These are phyloP conservation scores for Rhipidura dahli DNA, from an alignment of 2,113 vertebrate genomes.

Conservation along the genomic window DNA sequence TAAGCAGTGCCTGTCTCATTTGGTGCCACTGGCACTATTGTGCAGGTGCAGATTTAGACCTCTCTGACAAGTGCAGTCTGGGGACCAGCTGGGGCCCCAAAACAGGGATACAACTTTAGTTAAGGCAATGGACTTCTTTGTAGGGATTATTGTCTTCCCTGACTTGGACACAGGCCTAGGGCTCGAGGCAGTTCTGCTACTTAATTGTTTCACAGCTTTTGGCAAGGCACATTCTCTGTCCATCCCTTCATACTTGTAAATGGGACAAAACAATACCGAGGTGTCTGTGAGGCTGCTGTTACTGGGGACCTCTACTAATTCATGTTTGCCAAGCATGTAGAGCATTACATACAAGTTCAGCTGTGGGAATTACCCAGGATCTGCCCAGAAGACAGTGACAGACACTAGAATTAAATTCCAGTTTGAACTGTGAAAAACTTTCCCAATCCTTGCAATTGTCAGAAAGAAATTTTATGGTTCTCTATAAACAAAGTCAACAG, in stretches of 20 bases:
- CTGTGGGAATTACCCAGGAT: neutral
- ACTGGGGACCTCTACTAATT: neutral
- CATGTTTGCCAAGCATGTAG: neutral
- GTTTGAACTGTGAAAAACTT: neutral
- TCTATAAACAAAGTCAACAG: neutral
- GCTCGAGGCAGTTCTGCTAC: neutral
- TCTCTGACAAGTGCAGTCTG: neutral
- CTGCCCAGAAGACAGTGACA: neutral
- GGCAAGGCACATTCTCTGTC: neutral
- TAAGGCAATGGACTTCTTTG: neutral
- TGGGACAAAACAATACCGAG: fast-evolving
- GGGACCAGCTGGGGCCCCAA: neutral
- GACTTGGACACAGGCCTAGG: fast-evolving
- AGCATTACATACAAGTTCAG: neutral
- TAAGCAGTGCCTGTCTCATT: neutral
- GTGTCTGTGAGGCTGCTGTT: neutral
- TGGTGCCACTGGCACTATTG: fast-evolving
- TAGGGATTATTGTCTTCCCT: neutral
- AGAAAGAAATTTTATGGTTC: neutral
- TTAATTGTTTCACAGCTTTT: neutral
- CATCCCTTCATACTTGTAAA: neutral
- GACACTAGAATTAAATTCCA: neutral
- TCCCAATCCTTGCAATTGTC: neutral
- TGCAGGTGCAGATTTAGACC: neutral
- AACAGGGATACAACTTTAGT: neutral